Evolutionary conservation across 1,140 invertebrate species (phyloP).

Genomic region (Micrasema minimum): DNA sequence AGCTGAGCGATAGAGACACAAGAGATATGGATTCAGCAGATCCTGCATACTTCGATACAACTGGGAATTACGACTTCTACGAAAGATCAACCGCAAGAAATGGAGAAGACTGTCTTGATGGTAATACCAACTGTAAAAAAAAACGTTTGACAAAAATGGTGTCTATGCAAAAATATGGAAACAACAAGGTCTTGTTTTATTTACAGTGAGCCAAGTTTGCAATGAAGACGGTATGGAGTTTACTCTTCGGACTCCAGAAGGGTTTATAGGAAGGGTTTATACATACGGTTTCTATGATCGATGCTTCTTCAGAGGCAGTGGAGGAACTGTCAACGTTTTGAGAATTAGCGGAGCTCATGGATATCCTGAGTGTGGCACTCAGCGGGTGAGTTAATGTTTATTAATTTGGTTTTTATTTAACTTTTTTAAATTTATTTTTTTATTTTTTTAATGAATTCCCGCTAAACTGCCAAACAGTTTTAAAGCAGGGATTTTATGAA

Average conservation of each 20-base stretch:
- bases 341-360: slow-evolving; percentile 88
- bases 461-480: too few species aligned
- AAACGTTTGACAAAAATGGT: too few species aligned
- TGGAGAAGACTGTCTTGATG: slow-evolving; percentile 84
- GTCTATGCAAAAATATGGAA: too few species aligned
- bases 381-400: slow-evolving; percentile 73
- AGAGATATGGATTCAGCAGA: slow-evolving; percentile 85
- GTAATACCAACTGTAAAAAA: too few species aligned
- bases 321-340: slow-evolving; percentile 83
- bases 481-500: too few species aligned
- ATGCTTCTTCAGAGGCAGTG: slow-evolving; percentile 91
- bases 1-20: slow-evolving; percentile 87
- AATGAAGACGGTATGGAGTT: slow-evolving; percentile 95
- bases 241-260: slow-evolving; percentile 85
- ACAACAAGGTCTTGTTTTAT: too few species aligned
- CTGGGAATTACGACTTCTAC: slow-evolving; percentile 88
- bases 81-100: slow-evolving; percentile 78
- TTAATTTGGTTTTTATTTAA: too few species aligned
- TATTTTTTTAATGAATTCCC: too few species aligned
- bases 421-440: too few species aligned
- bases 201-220: slow-evolving; percentile 87
- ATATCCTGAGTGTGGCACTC: slow-evolving; percentile 91
- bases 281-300: slow-evolving; percentile 92
- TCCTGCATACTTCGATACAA: slow-evolving; percentile 84
- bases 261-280: slow-evolving; percentile 90